These are phyloP conservation scores for Pocota personata DNA, from an alignment of 2,888 invertebrate species.

Conservation along the genomic window DNA sequence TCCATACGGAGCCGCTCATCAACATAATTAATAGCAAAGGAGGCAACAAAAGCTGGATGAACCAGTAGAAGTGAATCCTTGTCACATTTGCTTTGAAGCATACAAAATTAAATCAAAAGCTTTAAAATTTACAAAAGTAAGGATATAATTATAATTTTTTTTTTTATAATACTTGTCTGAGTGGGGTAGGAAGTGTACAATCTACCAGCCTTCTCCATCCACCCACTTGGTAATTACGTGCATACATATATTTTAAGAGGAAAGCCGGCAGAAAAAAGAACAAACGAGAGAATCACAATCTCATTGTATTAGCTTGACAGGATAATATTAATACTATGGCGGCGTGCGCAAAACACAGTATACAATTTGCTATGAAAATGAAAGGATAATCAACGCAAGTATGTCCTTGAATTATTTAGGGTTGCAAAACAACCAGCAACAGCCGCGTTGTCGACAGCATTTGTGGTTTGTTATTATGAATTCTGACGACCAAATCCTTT, in stretches of 20 bases:
- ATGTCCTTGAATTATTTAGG: constrained; percentile 66
- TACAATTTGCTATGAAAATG: constrained; percentile 55
- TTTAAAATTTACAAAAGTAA: constrained; percentile 43
- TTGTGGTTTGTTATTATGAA: constrained; percentile 43
- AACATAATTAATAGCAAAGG: constrained; percentile 45
- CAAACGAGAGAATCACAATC: constrained; percentile 56
- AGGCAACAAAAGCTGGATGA: neutral
- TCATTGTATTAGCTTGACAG: constrained; percentile 67
- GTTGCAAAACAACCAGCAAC: constrained; percentile 6
- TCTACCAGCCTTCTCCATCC: neutral
- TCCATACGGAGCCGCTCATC: constrained; percentile 18
- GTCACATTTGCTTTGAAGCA: constrained; percentile 13
- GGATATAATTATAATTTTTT: constrained; percentile 56
- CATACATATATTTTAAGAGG: no score
- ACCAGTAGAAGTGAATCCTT: neutral
- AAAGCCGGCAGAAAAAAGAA: constrained; percentile 19
- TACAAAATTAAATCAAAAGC: constrained; percentile 52
- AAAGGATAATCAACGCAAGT: constrained; percentile 69
- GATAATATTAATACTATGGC: constrained; percentile 47
- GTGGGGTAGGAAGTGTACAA: neutral
- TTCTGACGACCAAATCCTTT: constrained; percentile 39
- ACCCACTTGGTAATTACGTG: constrained; percentile 33
- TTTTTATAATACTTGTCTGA: neutral
- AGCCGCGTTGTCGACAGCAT: neutral
- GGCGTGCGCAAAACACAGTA: constrained; percentile 20